Base-by-base conservation (phyloP, 2,113 vertebrate species). In the Columba livia region DNA sequence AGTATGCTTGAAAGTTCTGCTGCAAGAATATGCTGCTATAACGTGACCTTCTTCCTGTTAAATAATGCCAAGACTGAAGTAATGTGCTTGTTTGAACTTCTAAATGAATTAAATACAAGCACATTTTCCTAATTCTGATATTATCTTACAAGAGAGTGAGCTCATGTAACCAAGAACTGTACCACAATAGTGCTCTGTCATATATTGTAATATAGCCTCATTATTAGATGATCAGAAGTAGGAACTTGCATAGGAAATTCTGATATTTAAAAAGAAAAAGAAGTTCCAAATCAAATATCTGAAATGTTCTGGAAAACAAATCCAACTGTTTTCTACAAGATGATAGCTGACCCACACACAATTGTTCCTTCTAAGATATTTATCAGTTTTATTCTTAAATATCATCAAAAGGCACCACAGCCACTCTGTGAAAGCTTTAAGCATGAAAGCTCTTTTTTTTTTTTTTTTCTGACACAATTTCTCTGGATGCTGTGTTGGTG, bases 31-130 rank as follows among this genome's bases (percentile, higher is more conserved):
- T 67, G 57, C 34, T 79, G 69, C 28, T 88, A 42, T 44, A 94
- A 74, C 5, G 8, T 92, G 85, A 94, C 88, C 72, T 94, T 94
- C 72, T 94, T 94, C 72, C 57, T 65, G 38, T 88, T 90, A 93
- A 85, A 78, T 80, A 93, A 93, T 78, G 64, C 64, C 88, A 91
- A 85, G 51, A 28, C 24, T 84, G 72, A 60, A 86, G 38, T 85
- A 90, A 85, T 28, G 29, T 71, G 10, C 90, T 91, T 94, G 88
- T 74, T 90, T 11, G 12, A 90, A 88, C 60, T 83, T 88, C 74
- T 88, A 90, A 85, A 86, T 2, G 19, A 95, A 92, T 80, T 38
- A 78, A 92, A 90, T 90, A 60, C 72, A 88, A 86, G 79, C 24
- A 71, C 16, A 10, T 88, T 94, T 82, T 78, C 72, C 82, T 94